Percentiles rank a stretch among this genome's conserved stretches.
Evolutionary conservation across 2,113 vertebrate species (phyloP).

Genomic region (Scomber japonicus): DNA sequence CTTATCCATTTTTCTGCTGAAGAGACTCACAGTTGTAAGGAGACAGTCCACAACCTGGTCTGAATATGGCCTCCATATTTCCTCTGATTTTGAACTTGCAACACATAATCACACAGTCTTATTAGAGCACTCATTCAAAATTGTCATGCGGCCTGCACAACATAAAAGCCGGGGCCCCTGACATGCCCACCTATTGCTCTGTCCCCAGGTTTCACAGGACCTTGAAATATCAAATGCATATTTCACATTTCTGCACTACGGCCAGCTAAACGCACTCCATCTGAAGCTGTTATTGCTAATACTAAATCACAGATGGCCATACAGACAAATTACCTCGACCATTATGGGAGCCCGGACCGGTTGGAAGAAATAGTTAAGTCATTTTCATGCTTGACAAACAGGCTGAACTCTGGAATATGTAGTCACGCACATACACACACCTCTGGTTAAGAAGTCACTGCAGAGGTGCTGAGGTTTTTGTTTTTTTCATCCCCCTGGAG

Average conservation of each 20-base stretch:
- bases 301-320: conserved; percentile 78
- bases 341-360: conserved; percentile 19
- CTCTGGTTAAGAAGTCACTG: conserved; percentile 40
- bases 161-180: conserved; percentile 69
- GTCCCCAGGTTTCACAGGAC: conserved; percentile 38
- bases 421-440: conserved; percentile 8
- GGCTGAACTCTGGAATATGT: conserved; percentile 31
- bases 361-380: conserved; percentile 55
- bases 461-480: conserved; percentile 40
- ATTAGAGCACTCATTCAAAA: conserved; percentile 77
- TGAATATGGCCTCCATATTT: conserved; percentile 63
- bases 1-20: background rate
- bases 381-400: conserved; percentile 35
- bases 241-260: conserved; percentile 70
- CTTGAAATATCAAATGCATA: conserved; percentile 79
- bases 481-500: conserved; percentile 17
- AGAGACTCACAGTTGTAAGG: background rate
- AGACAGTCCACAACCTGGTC: conserved; percentile 25
- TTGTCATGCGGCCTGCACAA: conserved; percentile 57
- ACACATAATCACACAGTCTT: conserved; percentile 65
- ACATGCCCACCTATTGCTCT: conserved; percentile 66
- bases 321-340: conserved; percentile 53
- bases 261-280: conserved; percentile 51
- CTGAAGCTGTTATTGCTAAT: conserved; percentile 71
- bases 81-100: conserved; percentile 43